These are phyloP conservation scores for Otis tarda DNA, from an alignment of 2,113 vertebrate genomes.

Conservation along the genomic window DNA sequence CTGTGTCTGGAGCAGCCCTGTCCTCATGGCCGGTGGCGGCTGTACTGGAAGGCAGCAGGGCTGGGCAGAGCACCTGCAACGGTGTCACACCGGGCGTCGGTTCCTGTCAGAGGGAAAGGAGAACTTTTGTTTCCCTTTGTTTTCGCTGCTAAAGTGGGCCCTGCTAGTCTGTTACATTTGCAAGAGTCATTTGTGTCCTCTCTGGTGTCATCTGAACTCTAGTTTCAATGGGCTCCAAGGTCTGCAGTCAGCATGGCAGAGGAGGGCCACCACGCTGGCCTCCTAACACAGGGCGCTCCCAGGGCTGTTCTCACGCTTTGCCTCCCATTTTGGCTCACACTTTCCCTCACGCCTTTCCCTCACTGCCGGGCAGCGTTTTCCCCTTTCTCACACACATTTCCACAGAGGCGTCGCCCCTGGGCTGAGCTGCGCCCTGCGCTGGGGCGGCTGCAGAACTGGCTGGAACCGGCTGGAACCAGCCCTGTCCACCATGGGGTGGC, in stretches of 20 bases:
- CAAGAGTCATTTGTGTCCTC: neutral
- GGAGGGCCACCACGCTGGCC: neutral
- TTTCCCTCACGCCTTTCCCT: neutral
- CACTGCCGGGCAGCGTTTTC: neutral
- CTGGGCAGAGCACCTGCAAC: neutral
- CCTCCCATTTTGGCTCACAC: neutral
- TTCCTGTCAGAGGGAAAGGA: neutral
- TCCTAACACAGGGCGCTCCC: fast-evolving
- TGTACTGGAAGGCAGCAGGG: neutral
- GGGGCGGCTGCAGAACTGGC: neutral
- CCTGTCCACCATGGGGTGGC: neutral
- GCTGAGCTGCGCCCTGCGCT: neutral
- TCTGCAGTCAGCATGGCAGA: neutral
- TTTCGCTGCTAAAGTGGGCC: neutral
- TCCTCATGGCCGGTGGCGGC: fast-evolving
- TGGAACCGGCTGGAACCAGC: neutral
- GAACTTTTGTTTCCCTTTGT: neutral
- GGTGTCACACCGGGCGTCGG: fast-evolving
- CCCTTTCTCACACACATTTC: neutral
- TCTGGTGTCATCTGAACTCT: neutral
- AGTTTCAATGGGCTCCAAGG: neutral
- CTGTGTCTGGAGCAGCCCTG: neutral
- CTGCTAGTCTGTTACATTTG: neutral
- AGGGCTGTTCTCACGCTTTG: neutral
- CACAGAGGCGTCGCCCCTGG: neutral